A percentile compares a stretch with the other conserved stretches of the same genome.
These are phyloP conservation scores for Alectoris magna DNA, from an alignment of 2,797 vertebrate genomes.

Conservation along the genomic window DNA sequence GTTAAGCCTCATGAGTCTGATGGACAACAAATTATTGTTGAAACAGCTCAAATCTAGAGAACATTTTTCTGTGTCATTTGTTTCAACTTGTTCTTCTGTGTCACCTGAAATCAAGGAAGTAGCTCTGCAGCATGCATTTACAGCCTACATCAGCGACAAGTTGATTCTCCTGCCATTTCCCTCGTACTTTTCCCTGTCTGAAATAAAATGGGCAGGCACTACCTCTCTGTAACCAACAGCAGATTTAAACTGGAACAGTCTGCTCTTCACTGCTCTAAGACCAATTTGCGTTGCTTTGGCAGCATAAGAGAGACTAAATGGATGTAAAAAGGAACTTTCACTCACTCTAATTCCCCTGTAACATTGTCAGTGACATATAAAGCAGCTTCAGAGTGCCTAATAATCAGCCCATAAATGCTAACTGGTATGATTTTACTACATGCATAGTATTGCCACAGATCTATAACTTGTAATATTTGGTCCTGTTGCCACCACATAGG, in stretches of 20 bases:
- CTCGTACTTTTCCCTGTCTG: neutral
- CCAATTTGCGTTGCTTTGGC: neutral
- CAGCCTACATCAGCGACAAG: neutral
- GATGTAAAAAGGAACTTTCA: neutral
- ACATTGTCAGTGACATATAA: neutral
- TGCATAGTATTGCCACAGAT: neutral
- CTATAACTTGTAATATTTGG: neutral
- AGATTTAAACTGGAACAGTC: conserved; percentile 1
- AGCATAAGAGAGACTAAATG: neutral
- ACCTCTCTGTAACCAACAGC: neutral
- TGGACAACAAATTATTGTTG: conserved; percentile 76
- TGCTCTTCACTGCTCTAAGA: neutral
- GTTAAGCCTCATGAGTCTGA: conserved; percentile 71
- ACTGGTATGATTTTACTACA: neutral
- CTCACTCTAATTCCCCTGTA: neutral
- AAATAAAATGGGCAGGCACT: neutral
- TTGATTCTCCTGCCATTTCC: conserved; percentile 1
- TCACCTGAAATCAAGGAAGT: conserved; percentile 56
- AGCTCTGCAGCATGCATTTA: conserved; percentile 23
- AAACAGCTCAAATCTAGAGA: conserved; percentile 69
- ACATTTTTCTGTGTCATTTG: conserved; percentile 70
- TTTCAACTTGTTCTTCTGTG: conserved; percentile 61
- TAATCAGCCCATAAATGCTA: neutral
- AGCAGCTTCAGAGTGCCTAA: neutral
- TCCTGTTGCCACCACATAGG: neutral